These are phyloP conservation scores for Denticeps clupeoides DNA, from an alignment of 2,797 vertebrate species.

Conservation along the genomic window DNA sequence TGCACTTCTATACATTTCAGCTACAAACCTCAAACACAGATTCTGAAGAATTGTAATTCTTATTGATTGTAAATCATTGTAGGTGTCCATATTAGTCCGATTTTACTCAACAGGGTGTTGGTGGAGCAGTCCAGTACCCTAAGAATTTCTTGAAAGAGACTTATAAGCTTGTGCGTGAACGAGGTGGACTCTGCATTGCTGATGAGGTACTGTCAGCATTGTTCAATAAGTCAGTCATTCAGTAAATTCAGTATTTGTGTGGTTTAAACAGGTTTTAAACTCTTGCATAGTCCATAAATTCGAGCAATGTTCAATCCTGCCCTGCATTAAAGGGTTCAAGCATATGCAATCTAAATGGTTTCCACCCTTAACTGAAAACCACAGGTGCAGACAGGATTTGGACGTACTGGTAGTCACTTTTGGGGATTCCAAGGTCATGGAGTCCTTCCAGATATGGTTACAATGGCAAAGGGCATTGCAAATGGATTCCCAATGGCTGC, in stretches of 20 bases:
- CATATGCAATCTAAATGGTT: neutral
- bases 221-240: neutral
- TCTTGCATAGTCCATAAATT: too few species aligned
- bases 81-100: neutral
- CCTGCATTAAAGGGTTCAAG: too few species aligned
- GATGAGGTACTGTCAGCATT: conserved; percentile 72
- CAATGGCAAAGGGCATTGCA: conserved; percentile 88
- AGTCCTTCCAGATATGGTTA: conserved; percentile 83
- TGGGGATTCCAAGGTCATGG: conserved; percentile 88
- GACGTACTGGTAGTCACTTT: conserved; percentile 80
- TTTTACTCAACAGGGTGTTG: conserved; percentile 61
- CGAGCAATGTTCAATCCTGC: too few species aligned
- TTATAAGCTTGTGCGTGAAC: conserved; percentile 68
- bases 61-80: neutral
- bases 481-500: conserved; percentile 94
- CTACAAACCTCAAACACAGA: too few species aligned
- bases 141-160: conserved; percentile 78
- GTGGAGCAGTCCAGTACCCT: conserved; percentile 82
- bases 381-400: conserved; percentile 94
- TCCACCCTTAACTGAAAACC: neutral
- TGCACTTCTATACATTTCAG: too few species aligned
- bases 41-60: too few species aligned
- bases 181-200: conserved; percentile 78
- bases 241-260: neutral
- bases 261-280: too few species aligned